Evolutionary conservation across 2,888 invertebrate species (phyloP).

Genomic region (Caenorhabditis sp.): DNA sequence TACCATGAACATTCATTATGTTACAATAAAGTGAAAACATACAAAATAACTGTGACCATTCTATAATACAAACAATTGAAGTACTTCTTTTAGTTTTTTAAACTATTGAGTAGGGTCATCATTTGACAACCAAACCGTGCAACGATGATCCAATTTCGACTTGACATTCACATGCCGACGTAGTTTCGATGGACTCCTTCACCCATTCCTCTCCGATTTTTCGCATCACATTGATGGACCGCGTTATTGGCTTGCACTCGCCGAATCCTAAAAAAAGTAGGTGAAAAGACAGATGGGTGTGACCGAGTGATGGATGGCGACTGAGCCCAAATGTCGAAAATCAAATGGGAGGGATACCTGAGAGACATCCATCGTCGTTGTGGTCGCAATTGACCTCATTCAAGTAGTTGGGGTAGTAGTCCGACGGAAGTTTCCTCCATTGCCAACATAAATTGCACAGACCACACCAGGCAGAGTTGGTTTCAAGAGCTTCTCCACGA

Average conservation of each 20-base stretch:
- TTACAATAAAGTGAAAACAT: conserved; percentile 9
- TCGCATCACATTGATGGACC: conserved; percentile 65
- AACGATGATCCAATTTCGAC: conserved; percentile 66
- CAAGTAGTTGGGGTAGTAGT: conserved; percentile 71
- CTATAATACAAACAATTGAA: conserved; percentile 52
- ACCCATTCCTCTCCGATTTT: conserved; percentile 63
- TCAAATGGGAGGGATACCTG: conserved; percentile 50
- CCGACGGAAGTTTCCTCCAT: conserved; percentile 68
- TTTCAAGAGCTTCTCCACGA: conserved; percentile 65
- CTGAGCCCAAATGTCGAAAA: conserved; percentile 23
- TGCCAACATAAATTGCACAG: conserved; percentile 73
- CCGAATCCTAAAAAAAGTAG: conserved; percentile 67
- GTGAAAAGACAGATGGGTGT: neutral
- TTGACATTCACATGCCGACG: conserved; percentile 72
- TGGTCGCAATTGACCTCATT: conserved; percentile 73
- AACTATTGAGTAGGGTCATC: no score
- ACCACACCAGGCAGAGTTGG: conserved; percentile 60
- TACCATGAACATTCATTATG: neutral
- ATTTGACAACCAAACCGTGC: conserved; percentile 61
- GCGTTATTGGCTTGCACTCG: conserved; percentile 65
- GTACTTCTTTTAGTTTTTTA: neutral
- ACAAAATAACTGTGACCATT: conserved; percentile 13
- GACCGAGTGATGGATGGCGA: conserved; percentile 28
- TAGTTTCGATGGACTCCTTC: conserved; percentile 67
- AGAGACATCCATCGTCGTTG: conserved; percentile 67